Base-by-base conservation (phyloP, 2,113 vertebrate species). In the Myrmophylax atrothorax region DNA sequence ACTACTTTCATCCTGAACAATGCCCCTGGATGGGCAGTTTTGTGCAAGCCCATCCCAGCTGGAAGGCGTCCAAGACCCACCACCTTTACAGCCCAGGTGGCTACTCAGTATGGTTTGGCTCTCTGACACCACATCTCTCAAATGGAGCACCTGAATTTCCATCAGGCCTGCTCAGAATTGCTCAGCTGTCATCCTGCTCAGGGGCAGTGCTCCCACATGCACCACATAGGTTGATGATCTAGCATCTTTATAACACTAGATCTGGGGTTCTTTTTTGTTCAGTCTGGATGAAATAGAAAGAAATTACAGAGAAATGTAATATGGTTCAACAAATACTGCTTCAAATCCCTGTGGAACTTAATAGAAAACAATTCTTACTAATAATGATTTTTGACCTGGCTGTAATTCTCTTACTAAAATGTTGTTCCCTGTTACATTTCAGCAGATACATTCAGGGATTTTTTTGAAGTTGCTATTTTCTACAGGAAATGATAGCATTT, bases 211-310 rank as follows among this genome's bases (percentile, higher is more conserved):
- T 73, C 58, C 49, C 77, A 75, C 0, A 0, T 26, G 12, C 12
- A 28, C 14, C 28, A 14, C 7, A 0, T 0, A 33, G 17, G 28
- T 1, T 28, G 31, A 10, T 44, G 66, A 68, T 56, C 9, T 28
- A 52, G n/a, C 37, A 22, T n/a, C 46, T 35, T 59, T 38, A 16
- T 53, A 85, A 28, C 52, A 10, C 7, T 5, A 7, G 8, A 16
- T 47, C 23, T 73, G 5, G 22, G 23, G 8, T 11, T 52, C 20
- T 47, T 67, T 67, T 74, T 68, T 31, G 10, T 60, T 90, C 62
- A 44, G 5, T 38, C 58, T 53, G 20, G 7, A 64, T 64, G 26
- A 83, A 92, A 72, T 64, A 3, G 40, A 29, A 29, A 47, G 15
- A 47, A 79, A 3, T 31, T 73, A 31, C 16, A 60, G 17, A 83